These are phyloP conservation scores for Drosophila athabasca DNA, from an alignment of 1,140 invertebrate genomes.

Conservation along the genomic window DNA sequence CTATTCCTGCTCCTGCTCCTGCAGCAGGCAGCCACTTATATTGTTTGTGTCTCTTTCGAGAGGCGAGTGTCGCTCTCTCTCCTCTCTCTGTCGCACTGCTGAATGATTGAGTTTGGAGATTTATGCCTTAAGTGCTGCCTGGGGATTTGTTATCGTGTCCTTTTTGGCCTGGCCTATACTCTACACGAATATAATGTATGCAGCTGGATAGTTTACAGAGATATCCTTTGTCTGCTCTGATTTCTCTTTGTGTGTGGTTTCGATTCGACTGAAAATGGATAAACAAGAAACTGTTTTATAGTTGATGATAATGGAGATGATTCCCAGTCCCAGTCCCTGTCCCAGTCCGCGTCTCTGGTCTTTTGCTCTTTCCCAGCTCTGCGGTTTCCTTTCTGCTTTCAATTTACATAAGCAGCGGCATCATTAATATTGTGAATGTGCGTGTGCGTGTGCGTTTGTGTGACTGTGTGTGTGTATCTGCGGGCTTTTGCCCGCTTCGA, in stretches of 20 bases:
- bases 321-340: too few species aligned
- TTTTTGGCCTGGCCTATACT: constrained; percentile 52
- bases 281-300: constrained; percentile 37
- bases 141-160: constrained; percentile 61
- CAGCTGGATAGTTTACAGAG: too few species aligned
- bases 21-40: constrained; percentile 36
- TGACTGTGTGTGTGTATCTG: constrained; percentile 15
- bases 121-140: constrained; percentile 76
- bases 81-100: constrained; percentile 12
- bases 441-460: constrained; percentile 3
- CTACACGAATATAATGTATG: background rate
- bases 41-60: constrained; percentile 68
- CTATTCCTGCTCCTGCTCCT: too few species aligned
- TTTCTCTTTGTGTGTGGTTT: constrained; percentile 9
- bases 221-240: constrained; percentile 29
- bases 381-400: constrained; percentile 52
- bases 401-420: constrained; percentile 70
- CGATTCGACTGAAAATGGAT: constrained; percentile 34
- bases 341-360: background rate
- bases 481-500: constrained; percentile 22
- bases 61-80: background rate
- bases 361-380: constrained; percentile 27
- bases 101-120: constrained; percentile 72
- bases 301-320: constrained; percentile 15
- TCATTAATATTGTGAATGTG: constrained; percentile 66